phyloP scores from a whole-genome alignment of 2,888 invertebrate species.

The Erpobdella octoculata region DNA sequence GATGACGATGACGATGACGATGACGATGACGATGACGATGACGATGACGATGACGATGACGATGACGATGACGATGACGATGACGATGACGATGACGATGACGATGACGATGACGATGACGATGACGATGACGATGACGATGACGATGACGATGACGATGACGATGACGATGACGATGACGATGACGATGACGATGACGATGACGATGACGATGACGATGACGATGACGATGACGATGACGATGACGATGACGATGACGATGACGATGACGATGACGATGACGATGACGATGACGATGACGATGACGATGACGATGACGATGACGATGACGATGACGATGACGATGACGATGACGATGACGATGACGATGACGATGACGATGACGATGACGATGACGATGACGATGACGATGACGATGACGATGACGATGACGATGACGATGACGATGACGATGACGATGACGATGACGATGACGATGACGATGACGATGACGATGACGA shows the following conservation, averaged over 20 bases:
- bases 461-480: neutral
- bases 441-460: neutral
- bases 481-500: neutral
- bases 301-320: neutral
- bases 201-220: neutral
- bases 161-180: slow-evolving; percentile 2
- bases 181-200: neutral
- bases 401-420: neutral
- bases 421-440: neutral
- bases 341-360: neutral
- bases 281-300: neutral
- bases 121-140: neutral
- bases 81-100: neutral
- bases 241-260: neutral
- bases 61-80: neutral
- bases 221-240: neutral
- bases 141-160: slow-evolving; percentile 2
- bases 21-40: neutral
- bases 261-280: neutral
- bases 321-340: slow-evolving; percentile 2
- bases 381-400: slow-evolving; percentile 2
- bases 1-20: slow-evolving; percentile 11
- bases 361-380: neutral
- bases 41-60: neutral
- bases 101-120: neutral